Evolutionary conservation across 2,113 vertebrate species (phyloP).

Genomic region (Eulemur macaco): DNA sequence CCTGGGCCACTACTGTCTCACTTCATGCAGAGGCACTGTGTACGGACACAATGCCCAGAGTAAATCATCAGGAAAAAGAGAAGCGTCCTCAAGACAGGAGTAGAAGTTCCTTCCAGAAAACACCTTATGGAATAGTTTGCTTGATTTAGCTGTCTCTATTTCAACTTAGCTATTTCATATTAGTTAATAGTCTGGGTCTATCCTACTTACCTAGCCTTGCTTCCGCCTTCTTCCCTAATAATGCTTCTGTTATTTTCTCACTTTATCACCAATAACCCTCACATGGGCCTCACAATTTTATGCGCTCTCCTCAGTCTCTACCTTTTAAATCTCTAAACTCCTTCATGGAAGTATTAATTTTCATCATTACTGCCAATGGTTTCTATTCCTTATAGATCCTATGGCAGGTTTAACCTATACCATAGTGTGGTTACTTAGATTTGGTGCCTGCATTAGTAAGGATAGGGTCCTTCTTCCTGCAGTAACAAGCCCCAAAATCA

Average conservation of each 20-base stretch:
- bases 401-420: neutral
- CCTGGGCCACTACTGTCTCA: conserved; percentile 45
- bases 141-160: neutral
- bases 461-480: neutral
- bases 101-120: conserved; percentile 50
- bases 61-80: conserved; percentile 78
- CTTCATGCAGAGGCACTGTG: conserved; percentile 65
- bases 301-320: neutral
- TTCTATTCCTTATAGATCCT: neutral
- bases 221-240: neutral
- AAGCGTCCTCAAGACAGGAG: conserved; percentile 63
- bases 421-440: neutral
- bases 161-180: neutral
- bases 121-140: neutral
- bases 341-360: conserved; percentile 1
- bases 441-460: neutral
- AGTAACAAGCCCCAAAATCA: neutral
- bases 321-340: neutral
- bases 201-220: neutral
- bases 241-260: neutral
- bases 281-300: neutral
- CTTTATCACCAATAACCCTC: neutral
- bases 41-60: conserved; percentile 51
- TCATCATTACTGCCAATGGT: neutral
- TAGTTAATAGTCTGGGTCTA: neutral